Evolutionary conservation across 2,888 invertebrate species (phyloP), one percentile per base, ranked within the genome.

Genomic region (Plagodis pulveraria): DNA sequence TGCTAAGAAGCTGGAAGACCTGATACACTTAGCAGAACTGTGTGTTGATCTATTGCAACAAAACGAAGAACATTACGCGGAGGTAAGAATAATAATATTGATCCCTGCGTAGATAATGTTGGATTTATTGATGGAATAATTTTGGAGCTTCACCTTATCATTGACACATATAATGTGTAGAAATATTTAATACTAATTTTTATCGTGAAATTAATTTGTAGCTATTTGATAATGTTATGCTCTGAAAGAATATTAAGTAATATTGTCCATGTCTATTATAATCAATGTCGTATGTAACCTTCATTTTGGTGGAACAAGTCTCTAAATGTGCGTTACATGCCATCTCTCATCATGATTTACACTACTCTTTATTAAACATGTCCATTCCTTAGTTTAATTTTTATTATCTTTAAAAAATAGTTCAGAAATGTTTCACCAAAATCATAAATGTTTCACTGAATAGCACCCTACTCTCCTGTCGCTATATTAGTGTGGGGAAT

Each of bases 1-100:
- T 6, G 95, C 96, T 57, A 97, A 97, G 91, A 98, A 98, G 84
- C 93, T 99, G 51, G 99, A 99, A 85, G 99, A 99, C 85, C 94
- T 99, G 57, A 98, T 99, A 78, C 98, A 98, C 84, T 94, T 99
- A 71, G 98, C 99, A 10, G 99, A 99, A 86, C 94, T 99, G 47
- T 99, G 99, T 91, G 99, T 99, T 54, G 99, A 99, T 87, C 95
- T 99, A 43, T 93, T 99, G 66, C 99, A 99, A 89, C 99, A 99
- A 91, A 99, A 99, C 85, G 99, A 99, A 93, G 99, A 99, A 89
- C 99, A 99, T 87, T 99, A 99, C 91, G 98, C 99, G 70, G 99
- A 99, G 98, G 99, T 99, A 95, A 93, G 38, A 50, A 33, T 10
- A 6, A 33, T n/a, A 5, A 41, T 58, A 1, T 42, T 12, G 0